Percentiles rank a stretch among this genome's conserved stretches.
phyloP scores from a whole-genome alignment of 2,797 vertebrate genomes.

The Acanthurus leucopareius region DNA sequence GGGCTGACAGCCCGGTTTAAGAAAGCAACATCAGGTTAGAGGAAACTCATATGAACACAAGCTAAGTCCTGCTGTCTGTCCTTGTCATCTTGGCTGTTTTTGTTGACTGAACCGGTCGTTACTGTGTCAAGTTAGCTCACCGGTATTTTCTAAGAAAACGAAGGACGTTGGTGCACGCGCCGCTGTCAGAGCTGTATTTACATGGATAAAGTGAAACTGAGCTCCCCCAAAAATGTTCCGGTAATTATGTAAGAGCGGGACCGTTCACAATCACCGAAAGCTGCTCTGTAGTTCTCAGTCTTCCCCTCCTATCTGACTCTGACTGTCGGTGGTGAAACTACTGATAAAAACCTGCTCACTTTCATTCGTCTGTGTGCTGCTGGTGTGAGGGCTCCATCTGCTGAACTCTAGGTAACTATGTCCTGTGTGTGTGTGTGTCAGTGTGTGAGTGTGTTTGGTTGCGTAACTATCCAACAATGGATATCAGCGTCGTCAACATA shows the following conservation, averaged over 20 bases:
- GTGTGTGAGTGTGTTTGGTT: neutral
- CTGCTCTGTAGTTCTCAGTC: constrained; percentile 29
- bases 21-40: neutral
- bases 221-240: constrained; percentile 15
- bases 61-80: neutral
- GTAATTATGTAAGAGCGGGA: neutral
- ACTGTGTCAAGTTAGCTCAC: neutral
- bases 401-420: constrained; percentile 49
- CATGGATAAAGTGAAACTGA: neutral
- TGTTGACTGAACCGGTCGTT: neutral
- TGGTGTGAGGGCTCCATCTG: constrained; percentile 79
- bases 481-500: too few relatives aligned
- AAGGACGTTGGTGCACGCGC: constrained; percentile 9
- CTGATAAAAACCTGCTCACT: constrained; percentile 53
- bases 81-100: constrained; percentile 11
- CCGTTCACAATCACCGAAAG: constrained; percentile 2
- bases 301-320: constrained; percentile 30
- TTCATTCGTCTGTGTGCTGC: constrained; percentile 38
- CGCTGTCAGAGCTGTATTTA: neutral
- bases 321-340: constrained; percentile 34
- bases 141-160: neutral
- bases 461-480: too few relatives aligned
- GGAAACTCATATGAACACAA: neutral
- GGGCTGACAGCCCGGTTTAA: neutral
- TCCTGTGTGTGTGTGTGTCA: neutral